phyloP scores from a whole-genome alignment of 2,888 invertebrate genomes.

The Drosophila vallismaia region DNA sequence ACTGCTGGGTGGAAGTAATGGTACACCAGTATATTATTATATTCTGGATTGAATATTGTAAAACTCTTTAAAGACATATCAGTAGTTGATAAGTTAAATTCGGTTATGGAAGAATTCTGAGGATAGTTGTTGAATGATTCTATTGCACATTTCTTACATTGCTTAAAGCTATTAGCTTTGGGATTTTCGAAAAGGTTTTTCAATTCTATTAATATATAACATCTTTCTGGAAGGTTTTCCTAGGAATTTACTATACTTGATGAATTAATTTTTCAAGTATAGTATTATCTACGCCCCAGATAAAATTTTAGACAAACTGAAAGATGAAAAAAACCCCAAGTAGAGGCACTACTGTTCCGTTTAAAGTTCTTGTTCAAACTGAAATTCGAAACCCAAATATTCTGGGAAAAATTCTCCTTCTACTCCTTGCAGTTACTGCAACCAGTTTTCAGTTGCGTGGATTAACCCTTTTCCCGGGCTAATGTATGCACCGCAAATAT shows the following conservation, averaged over 20 bases:
- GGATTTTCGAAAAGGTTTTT: too few species aligned
- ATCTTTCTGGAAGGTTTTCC: too few species aligned
- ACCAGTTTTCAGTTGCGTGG: slow-evolving; percentile 34
- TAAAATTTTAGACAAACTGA: too few species aligned
- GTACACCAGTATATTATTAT: not conserved
- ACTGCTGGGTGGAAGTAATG: not conserved
- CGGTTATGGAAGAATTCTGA: too few species aligned
- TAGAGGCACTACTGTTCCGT: not conserved
- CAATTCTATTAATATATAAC: too few species aligned
- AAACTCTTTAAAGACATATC: not conserved
- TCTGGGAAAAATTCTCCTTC: slow-evolving; percentile 16
- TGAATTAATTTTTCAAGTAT: too few species aligned
- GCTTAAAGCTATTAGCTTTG: too few species aligned
- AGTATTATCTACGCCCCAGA: too few species aligned
- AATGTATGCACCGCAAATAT: slow-evolving; percentile 78
- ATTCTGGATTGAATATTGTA: not conserved
- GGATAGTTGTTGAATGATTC: too few species aligned
- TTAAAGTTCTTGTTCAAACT: slow-evolving; percentile 18
- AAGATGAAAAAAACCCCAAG: not conserved
- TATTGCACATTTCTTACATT: too few species aligned
- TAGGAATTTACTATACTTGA: too few species aligned
- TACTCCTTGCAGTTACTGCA: not conserved
- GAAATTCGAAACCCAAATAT: not conserved
- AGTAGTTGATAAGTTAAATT: too few species aligned
- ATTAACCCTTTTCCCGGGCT: slow-evolving; percentile 43